Evolutionary conservation across 2,888 invertebrate genomes (phyloP).

Genomic region (Standfussiana lucernea): DNA sequence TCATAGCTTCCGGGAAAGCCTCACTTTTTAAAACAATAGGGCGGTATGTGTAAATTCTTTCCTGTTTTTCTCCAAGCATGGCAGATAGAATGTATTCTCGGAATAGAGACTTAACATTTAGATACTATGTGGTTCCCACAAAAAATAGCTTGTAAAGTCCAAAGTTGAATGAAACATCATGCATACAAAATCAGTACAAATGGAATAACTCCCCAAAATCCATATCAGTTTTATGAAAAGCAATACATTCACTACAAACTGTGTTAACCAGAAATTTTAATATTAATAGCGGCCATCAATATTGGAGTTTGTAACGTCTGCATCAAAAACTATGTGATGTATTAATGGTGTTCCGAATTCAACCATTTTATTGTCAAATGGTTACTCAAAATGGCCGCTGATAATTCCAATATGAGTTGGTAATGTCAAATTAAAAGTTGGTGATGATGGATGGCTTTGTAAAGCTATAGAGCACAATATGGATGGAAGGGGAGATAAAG

Average conservation of each 20-base stretch:
- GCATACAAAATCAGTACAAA: conserved; percentile 21
- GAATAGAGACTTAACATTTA: not conserved
- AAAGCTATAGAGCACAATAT: conserved; percentile 2
- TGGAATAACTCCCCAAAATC: conserved; percentile 28
- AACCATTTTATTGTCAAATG: conserved; percentile 36
- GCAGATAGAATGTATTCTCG: not conserved
- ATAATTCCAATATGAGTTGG: conserved; percentile 32
- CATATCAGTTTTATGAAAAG: conserved; percentile 53
- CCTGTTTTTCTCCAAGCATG: not conserved
- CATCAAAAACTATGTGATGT: conserved; percentile 55
- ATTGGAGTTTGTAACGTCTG: conserved; percentile 42
- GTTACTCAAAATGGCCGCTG: conserved; percentile 34
- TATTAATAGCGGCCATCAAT: conserved; percentile 64
- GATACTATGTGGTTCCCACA: not conserved
- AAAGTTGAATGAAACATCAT: conserved; percentile 11
- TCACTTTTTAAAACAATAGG: not conserved
- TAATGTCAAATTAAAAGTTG: conserved; percentile 49
- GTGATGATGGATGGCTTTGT: conserved; percentile 29
- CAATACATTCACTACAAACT: conserved; percentile 23
- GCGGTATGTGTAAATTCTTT: not conserved
- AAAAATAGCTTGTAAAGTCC: not conserved
- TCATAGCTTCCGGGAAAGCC: no score
- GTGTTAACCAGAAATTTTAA: conserved; percentile 58
- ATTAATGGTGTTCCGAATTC: conserved; percentile 55
- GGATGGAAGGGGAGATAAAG: conserved; percentile 32